Evolutionary conservation across 2,888 invertebrate genomes (phyloP), one percentile per base, ranked within the genome.

Genomic region (Biston stratarius): DNA sequence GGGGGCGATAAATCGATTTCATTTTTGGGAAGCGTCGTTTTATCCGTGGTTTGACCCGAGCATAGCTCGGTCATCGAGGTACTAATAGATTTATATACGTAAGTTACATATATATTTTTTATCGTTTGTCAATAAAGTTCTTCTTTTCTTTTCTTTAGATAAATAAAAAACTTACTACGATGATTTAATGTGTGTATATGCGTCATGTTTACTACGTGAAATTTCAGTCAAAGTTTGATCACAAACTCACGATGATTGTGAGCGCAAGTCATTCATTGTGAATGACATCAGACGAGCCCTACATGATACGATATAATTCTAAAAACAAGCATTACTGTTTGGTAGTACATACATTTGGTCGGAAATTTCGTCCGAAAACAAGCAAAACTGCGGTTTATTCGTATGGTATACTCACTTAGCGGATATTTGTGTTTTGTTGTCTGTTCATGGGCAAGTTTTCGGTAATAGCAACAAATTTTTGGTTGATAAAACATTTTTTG

Each of bases 251-350:
- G 0, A 24, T 47, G 15, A 14, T 47, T 7, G 14, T 24, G 15
- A 24, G 12, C 24, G 11, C 24, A 2, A 55, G n/a, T 33, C 24
- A 12, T 10, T 61, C 6, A 24, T 45, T 10, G 12, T 0, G n/a
- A 45, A 58, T 59, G 38, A 60, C 60, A 56, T 61, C 55, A 61
- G 55, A 49, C 60, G 38, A 45, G n/a, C 60, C 65, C 55, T 51
- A 61, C 24, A 61, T 49, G 60, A 12, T 61, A 38, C 10, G 24
- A 3, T 56, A 55, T 66, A 66, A 66, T 58, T 56, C 9, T 47
- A 47, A 52, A 57, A 51, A 57, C 57, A 61, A 61, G 47, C 57
- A 61, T 11, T 12, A 5, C 7, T 14, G 40, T 45, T 45, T 24
- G 12, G 34, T 51, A 52, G 44, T 24, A 24, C 24, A 3, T 24